Conservation (phyloP, 2,113 vertebrate genomes). For the Colius striatus region DNA sequence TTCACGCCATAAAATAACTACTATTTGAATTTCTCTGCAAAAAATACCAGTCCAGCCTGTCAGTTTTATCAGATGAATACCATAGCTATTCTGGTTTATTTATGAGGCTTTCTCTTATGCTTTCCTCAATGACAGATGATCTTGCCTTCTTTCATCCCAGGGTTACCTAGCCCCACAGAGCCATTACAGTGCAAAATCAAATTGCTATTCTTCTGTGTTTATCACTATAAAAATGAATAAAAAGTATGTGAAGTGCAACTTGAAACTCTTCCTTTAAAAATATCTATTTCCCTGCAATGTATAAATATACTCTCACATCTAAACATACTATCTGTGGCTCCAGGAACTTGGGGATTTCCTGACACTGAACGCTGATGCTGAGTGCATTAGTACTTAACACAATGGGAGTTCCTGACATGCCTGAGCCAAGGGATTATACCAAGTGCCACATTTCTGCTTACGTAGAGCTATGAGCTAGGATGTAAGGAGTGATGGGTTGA, state of each 20-base stretch:
- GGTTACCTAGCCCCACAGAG: not conserved
- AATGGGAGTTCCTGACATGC: conserved; percentile 31
- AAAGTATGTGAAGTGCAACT: not conserved
- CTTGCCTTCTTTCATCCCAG: not conserved
- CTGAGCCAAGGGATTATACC: conserved; percentile 48
- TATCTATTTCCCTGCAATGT: not conserved
- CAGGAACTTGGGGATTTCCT: conserved; percentile 19
- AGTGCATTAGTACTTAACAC: conserved; percentile 7
- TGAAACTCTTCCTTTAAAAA: conserved; percentile 16
- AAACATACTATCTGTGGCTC: not conserved
- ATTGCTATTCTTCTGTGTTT: not conserved
- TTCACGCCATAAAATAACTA: not conserved
- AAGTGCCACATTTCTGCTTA: conserved; percentile 47
- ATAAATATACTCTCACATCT: not conserved
- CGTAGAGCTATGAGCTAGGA: not conserved
- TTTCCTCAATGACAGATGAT: not conserved
- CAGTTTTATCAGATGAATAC: not conserved
- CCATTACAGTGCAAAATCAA: not conserved
- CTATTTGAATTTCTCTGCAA: not conserved
- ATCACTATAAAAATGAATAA: not conserved
- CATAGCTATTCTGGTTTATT: not conserved
- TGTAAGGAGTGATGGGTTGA: not conserved
- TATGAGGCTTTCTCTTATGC: not conserved
- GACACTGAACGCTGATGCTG: not conserved
- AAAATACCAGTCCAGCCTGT: not conserved